Base-by-base conservation (phyloP, 1,140 invertebrate species). In the Ips nitidus region DNA sequence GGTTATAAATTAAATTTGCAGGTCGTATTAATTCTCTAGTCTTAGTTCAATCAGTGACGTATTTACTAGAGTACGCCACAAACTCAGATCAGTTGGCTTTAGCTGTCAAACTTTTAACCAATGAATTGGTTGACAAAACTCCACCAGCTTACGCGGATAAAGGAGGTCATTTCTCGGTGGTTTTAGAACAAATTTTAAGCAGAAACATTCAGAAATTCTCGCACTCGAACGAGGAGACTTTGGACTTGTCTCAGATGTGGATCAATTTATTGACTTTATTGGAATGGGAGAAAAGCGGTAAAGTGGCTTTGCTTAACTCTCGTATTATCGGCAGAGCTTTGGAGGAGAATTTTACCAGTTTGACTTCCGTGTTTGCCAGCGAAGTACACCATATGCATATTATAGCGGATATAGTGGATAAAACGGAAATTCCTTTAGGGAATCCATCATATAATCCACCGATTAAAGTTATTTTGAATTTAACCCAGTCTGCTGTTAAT, bases 401-500 rank as follows among this genome's bases (percentile, higher is more conserved):
- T 38, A 82, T 86, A 41, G 79, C 80, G 3, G 77, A 80, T 63
- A 80, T 83, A 41, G 73, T 86, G 41, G 79, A 84, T 73, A 69
- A 79, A 36, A 75, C 85, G 8, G 77, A 80, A 67, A 76, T 80
- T n/a, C 78, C 80, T 1, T 75, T 76, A 7, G 70, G 45, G 36
- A 75, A 72, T 76, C 69, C 70, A 71, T 71, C 74, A 41, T 75
- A 76, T 58, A 75, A 64, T 39, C 77, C 81, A 4, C 83, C 82
- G 41, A 75, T 86, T 52, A 80, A 84, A 73, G 80, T 85, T 3
- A 79, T 80, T 52, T 70, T 90, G 41, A 91, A 89, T 79, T 79
- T 91, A 2, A 87, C 89, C 0, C 84, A 87, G 71, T 86, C 89
- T 0, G 86, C 87, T 37, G 87, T 91, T 1, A 86, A 88, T 74